These are phyloP conservation scores for Dromas ardeola DNA, from an alignment of 2,113 vertebrate species.

Conservation along the genomic window DNA sequence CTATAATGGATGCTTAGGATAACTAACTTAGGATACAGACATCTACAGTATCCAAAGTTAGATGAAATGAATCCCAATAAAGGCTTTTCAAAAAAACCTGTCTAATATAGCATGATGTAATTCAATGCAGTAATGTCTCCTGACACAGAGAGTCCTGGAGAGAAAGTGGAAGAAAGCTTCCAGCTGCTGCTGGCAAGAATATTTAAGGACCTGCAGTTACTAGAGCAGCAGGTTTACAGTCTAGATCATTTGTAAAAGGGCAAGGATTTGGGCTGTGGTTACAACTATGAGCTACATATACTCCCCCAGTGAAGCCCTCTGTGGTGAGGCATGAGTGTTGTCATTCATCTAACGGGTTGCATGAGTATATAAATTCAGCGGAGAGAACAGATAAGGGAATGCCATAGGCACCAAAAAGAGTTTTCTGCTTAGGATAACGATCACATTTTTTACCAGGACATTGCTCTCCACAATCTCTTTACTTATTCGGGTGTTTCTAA, in stretches of 20 bases:
- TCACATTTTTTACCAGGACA: background rate
- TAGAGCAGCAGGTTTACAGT: background rate
- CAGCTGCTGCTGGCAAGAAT: background rate
- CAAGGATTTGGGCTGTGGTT: background rate
- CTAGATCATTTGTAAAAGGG: background rate
- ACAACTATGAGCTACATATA: background rate
- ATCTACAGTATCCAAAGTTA: background rate
- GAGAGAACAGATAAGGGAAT: background rate
- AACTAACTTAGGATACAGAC: background rate
- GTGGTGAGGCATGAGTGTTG: background rate
- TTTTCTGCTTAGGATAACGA: background rate
- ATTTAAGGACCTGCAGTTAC: background rate
- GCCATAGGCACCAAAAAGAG: background rate
- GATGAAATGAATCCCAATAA: background rate
- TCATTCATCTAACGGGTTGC: background rate
- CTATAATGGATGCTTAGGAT: background rate
- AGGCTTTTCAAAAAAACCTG: background rate
- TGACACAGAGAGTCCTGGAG: background rate
- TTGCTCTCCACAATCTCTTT: background rate
- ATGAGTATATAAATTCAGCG: background rate
- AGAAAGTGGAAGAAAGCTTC: background rate
- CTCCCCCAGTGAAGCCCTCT: background rate
- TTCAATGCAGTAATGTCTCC: background rate
- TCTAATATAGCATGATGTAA: background rate
- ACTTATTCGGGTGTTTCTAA: background rate